Percentiles rank a stretch among this genome's conserved stretches.
These are phyloP conservation scores for Gallinago paraguaiae DNA, from an alignment of 2,113 vertebrate species.

Conservation along the genomic window DNA sequence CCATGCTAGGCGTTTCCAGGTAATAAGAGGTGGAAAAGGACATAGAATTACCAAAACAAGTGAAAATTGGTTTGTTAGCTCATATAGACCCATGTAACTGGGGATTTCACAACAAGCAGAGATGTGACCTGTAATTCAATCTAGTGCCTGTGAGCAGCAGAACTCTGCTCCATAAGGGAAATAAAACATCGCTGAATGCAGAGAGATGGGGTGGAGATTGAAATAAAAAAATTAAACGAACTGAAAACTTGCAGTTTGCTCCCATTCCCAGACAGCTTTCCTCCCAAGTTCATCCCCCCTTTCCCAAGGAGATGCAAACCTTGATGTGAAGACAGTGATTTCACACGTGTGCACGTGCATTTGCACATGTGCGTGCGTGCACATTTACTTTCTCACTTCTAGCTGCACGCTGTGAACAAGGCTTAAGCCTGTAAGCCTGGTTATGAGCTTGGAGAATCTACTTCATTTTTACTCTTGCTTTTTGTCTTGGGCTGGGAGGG, in stretches of 20 bases:
- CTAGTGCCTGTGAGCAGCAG: neutral
- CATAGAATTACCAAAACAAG: neutral
- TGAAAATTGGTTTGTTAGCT: neutral
- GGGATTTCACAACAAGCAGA: neutral
- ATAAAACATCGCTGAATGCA: neutral
- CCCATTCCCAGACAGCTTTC: neutral
- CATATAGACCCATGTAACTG: accelerated
- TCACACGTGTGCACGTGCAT: accelerated
- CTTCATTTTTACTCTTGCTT: neutral
- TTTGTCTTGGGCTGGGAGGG: neutral
- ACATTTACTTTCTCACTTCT: neutral
- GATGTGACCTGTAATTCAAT: neutral
- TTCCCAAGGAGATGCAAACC: neutral
- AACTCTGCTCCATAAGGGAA: neutral
- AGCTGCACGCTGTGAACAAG: neutral
- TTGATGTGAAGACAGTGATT: neutral
- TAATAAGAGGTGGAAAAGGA: neutral
- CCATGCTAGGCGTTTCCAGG: neutral
- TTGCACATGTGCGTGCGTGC: neutral
- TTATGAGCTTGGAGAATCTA: neutral
- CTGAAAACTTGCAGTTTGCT: neutral
- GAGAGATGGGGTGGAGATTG: neutral
- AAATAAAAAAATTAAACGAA: neutral
- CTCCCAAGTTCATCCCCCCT: neutral
- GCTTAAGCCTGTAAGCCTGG: neutral